These are phyloP conservation scores for Ferrisia virgata DNA, from an alignment of 2,888 invertebrate genomes.

Conservation along the genomic window DNA sequence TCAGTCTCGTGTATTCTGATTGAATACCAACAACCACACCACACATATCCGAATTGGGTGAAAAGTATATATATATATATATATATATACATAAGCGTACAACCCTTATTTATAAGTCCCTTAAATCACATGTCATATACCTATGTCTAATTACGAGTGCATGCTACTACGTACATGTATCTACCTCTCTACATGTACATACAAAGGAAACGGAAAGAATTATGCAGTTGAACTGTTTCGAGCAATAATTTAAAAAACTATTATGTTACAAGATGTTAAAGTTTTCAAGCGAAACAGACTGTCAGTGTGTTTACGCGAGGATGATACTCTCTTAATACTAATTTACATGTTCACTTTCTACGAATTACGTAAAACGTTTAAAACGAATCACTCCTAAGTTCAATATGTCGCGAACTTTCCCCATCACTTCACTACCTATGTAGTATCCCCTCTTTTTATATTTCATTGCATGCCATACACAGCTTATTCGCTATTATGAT, in stretches of 20 bases:
- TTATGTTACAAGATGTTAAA: conserved; percentile 32
- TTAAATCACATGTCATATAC: neutral
- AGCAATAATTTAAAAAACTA: conserved; percentile 10
- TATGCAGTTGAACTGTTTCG: conserved; percentile 31
- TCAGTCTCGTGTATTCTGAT: neutral
- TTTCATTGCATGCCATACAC: neutral
- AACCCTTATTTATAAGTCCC: neutral
- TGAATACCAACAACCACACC: too few species aligned
- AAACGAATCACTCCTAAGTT: conserved; percentile 34
- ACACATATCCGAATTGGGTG: too few species aligned
- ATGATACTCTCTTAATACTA: conserved; percentile 41
- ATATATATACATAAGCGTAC: neutral
- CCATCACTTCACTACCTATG: neutral
- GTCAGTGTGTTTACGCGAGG: conserved; percentile 32
- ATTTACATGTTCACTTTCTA: conserved; percentile 42
- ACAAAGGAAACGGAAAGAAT: conserved; percentile 27
- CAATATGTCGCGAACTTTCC: conserved; percentile 42
- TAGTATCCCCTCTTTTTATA: neutral
- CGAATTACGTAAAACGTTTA: conserved; percentile 40
- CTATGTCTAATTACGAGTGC: too few species aligned
- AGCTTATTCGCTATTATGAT: neutral
- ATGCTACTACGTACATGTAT: too few species aligned
- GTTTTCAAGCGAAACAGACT: conserved; percentile 40
- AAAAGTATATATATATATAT: too few species aligned
- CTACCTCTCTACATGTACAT: neutral